Evolutionary conservation across 2,797 vertebrate species (phyloP), one percentile per base, ranked within the genome.

Genomic region (Onychomys torridus): DNA sequence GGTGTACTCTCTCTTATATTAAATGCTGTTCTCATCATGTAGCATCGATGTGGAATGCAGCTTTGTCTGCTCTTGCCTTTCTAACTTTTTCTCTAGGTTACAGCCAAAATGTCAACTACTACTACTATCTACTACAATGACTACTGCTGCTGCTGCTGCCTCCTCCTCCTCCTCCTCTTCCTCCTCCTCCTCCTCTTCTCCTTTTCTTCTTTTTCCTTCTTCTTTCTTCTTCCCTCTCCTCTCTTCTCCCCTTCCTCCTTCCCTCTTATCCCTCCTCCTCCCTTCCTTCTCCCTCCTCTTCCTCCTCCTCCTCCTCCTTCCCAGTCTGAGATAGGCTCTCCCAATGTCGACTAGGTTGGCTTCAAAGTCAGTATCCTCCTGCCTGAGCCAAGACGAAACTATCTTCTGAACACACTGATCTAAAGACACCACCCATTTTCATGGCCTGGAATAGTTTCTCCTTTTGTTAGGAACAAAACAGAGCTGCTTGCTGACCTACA

Each of bases 1-100:
- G 43, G 21, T 86, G 75, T 90, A 49, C 91, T 90, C 59, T 95
- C 40, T 89, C 82, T 59, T 34, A 78, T 90, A 93, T 90, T 88
- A 82, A 95, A 85, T 79, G 57, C 25, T 55, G 25, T 40, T 86
- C 96, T 81, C 40, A 32, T 84, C 46, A 27, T 37, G 46, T 43
- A 91, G 88, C 63, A 67, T 21, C 55, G 46, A 52, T 14, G 25
- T 0, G 1, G 23, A 65, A 19, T 49, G 77, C 86, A 55, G 25
- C 43, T 25, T 65, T 52, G 52, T 43, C 25, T 57, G 32, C 6
- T 43, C 61, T 37, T 29, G 19, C 11, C 52, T 92, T 89, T 90
- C 86, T 75, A 79, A 85, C 49, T 34, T 55, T 78, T 82, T 87
- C 91, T 95, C 65, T 40, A 83, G 40, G 37, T 83, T 59, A 89